Evolutionary conservation across 2,113 vertebrate species (phyloP), one percentile per base, ranked within the genome.

Genomic region (Gnathonemus echidnorhynchus): DNA sequence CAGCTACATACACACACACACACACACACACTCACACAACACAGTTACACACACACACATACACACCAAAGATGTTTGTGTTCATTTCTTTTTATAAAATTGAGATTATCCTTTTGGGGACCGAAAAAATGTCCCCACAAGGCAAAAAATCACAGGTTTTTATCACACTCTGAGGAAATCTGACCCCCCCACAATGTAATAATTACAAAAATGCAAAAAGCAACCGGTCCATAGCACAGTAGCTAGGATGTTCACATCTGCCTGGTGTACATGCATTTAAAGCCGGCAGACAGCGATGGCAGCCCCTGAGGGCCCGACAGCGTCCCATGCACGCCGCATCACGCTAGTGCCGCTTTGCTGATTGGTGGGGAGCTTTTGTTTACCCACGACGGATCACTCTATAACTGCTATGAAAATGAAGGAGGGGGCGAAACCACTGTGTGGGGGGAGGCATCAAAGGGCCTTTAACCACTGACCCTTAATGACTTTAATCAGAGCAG

Each of bases 361-460:
- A 90, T 77, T 74, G 48, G 27, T 39, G 70, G 35, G 62, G 48
- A 77, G 46, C 85, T 27, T 87, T 88, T 74, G 58, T 77, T 86
- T 62, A 46, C 58, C 46, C 50, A 50, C 49, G n/a, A 53, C 77
- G 58, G 89, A 53, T 90, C 62, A 90, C 58, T 86, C 80, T 46
- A 52, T 87, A 87, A 88, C 39, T 39, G 42, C 39, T 84, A 49
- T 31, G 7, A 66, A 45, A 88, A 90, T 88, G 35, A 62, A 88
- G 88, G 31, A n/a, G 56, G 86, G 27, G 21, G 62, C 9, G 53
- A 21, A 7, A 77, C 24, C 27, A 48, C 35, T 17, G 31, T 6
- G 48, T 2, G 52, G 45, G 48, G 85, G 39, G 31, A 35, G 45
- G 74, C 66, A 90, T 90, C 62, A 90, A 88, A 90, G 49, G 56